Base-by-base conservation (phyloP, 2,888 invertebrate species). In the Cephus spinipes region DNA sequence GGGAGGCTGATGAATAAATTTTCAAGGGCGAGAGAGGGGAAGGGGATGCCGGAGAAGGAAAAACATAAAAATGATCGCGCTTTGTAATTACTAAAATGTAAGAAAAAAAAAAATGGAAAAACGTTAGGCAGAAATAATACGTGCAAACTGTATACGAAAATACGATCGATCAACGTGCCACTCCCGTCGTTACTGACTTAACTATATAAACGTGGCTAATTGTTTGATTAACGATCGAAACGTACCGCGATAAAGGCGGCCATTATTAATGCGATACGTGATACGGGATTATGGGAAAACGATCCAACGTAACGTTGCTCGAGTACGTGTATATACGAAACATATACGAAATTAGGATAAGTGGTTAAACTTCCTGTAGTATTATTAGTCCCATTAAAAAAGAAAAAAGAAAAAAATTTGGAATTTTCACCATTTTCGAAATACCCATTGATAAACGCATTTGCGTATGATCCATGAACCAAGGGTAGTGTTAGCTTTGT, bases 21-120 rank as follows among this genome's bases (percentile, higher is more conserved):
- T 55, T 55, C 69, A 75, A 74, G 40, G 31, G 68, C 73, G 77
- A 71, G 36, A 68, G 69, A 11, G 31, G 31, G 73, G 35, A 40
- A 23, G 68, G 40, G 35, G 31, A 30, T 32, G 34, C 33, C 34
- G 73, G 68, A 73, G 71, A 76, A 74, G 71, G 69, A 78, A 12
- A 78, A 78, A 40, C 36, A 23, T 23, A 55, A 34, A 23, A 74
- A 40, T 3, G 1, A 15, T 9, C 73, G 23, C 74, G 33, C 1
- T 40, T 74, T 32, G 0, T 23, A 23, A 23, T 23, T 55, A 40
- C 23, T 12, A 40, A 15, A 23, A 23, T 23, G 6, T 15, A 1
- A 31, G 31, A 31, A 15, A 23, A 6, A 55, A 55, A 55, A 23
- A 23, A 23, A 23, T 9, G 0, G 55, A 2, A 55, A 40, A 40